These are phyloP conservation scores for Radopholus similis DNA, from an alignment of 1,140 invertebrate species.

Conservation along the genomic window DNA sequence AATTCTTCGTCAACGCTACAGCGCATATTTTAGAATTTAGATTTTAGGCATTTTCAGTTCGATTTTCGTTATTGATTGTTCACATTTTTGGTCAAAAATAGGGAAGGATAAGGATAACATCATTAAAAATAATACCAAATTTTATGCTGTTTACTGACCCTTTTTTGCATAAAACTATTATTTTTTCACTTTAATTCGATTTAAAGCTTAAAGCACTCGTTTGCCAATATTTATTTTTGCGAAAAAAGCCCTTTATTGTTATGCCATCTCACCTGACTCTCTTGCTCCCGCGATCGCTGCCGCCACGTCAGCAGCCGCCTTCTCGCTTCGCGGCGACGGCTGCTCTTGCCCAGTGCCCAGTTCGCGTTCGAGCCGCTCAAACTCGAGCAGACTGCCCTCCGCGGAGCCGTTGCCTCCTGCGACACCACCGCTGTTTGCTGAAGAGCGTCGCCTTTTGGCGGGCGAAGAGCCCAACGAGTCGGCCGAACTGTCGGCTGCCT, in stretches of 20 bases:
- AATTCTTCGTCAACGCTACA: too few relatives aligned
- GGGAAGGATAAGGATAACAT: too few relatives aligned
- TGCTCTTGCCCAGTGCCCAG: neutral
- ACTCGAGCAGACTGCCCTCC: conserved; percentile 19
- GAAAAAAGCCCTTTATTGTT: neutral
- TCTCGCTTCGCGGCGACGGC: neutral
- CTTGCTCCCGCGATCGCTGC: neutral
- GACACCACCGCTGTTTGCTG: neutral
- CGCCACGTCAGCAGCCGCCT: conserved; percentile 9
- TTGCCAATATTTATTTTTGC: too few relatives aligned
- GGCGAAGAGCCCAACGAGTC: conserved; percentile 5
- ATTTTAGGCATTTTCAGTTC: conserved; percentile 3
- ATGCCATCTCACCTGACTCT: neutral
- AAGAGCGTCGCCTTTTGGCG: conserved; percentile 1
- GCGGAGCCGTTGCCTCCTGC: conserved; percentile 2
- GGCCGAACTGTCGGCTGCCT: too few relatives aligned
- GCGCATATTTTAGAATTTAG: conserved; percentile 14
- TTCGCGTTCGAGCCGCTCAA: conserved; percentile 19
- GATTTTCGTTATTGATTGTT: too few relatives aligned
- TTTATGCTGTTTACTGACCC: neutral
- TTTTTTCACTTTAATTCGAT: too few relatives aligned
- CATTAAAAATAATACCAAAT: neutral
- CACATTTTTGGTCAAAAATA: too few relatives aligned
- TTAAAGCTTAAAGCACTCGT: too few relatives aligned
- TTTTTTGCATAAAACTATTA: too few relatives aligned